Percentiles rank a stretch among this genome's conserved stretches.
Evolutionary conservation across 1,140 invertebrate species (phyloP).

Genomic region (Caligus rogercresseyi): DNA sequence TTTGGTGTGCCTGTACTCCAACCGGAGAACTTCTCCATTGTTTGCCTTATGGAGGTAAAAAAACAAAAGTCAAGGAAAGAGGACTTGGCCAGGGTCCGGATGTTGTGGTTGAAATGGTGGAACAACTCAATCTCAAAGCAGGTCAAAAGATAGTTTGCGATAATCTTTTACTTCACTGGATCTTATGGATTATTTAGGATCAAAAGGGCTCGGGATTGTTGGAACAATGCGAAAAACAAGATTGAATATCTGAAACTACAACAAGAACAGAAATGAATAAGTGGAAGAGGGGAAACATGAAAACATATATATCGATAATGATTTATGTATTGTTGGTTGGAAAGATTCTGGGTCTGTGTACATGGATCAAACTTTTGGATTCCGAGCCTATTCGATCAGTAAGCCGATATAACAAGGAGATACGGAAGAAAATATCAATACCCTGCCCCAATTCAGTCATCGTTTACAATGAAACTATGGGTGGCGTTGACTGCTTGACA

Average conservation of each 20-base stretch:
- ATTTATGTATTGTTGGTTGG: neutral
- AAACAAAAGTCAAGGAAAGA: too few relatives aligned
- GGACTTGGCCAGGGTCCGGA: too few relatives aligned
- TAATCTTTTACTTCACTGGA: neutral
- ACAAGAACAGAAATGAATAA: neutral
- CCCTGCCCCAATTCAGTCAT: neutral
- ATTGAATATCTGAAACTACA: neutral
- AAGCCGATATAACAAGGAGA: neutral
- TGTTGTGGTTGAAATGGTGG: too few relatives aligned
- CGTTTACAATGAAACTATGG: neutral
- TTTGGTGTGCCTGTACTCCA: neutral
- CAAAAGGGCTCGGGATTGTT: neutral
- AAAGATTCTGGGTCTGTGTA: neutral
- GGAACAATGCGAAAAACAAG: neutral
- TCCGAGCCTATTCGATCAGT: neutral
- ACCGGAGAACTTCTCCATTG: neutral
- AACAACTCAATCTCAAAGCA: too few relatives aligned
- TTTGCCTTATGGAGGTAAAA: neutral
- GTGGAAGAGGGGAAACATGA: neutral
- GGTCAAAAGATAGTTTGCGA: neutral
- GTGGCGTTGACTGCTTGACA: neutral
- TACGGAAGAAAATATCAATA: neutral
- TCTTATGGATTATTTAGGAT: neutral
- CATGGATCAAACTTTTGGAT: neutral
- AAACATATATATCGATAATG: neutral